Conservation (phyloP, 2,888 invertebrate genomes). For the Drosophila kambysellisi region DNA sequence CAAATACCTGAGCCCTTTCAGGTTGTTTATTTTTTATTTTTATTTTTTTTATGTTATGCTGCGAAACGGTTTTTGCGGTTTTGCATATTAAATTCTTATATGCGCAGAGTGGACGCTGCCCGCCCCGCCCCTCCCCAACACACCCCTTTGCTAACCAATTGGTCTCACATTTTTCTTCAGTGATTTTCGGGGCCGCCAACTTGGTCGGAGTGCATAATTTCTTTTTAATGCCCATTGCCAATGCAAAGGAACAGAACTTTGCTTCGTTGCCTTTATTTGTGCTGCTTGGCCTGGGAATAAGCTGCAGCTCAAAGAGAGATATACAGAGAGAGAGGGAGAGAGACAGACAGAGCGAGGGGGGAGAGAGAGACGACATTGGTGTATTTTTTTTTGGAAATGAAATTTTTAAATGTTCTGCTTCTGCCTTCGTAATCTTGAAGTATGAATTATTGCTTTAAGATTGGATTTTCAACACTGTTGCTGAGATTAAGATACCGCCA, state of each 20-base stretch:
- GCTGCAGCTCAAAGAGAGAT: background rate
- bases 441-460: slow-evolving; percentile 84
- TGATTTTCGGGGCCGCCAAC: slow-evolving; percentile 77
- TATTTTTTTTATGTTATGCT: slow-evolving; percentile 44
- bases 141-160: slow-evolving; percentile 9
- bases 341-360: background rate
- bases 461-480: slow-evolving; percentile 84
- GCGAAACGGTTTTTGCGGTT: slow-evolving; percentile 79
- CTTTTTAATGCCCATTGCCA: slow-evolving; percentile 76
- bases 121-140: background rate
- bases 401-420: slow-evolving; percentile 81
- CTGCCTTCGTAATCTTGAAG: slow-evolving; percentile 82
- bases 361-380: slow-evolving; percentile 12
- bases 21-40: slow-evolving; percentile 47
- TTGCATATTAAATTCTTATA: slow-evolving; percentile 82
- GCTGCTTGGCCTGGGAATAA: slow-evolving; percentile 39
- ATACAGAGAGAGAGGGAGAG: background rate
- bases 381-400: slow-evolving; percentile 41
- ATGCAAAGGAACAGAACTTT: slow-evolving; percentile 30
- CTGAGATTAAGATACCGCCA: slow-evolving; percentile 80
- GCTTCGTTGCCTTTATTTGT: slow-evolving; percentile 11
- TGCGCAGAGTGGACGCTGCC: slow-evolving; percentile 43
- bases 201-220: slow-evolving; percentile 81
- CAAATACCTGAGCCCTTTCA: slow-evolving; percentile 35
- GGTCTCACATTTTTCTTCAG: slow-evolving; percentile 69